phyloP scores from a whole-genome alignment of 2,113 vertebrate genomes.

The Mola mola region DNA sequence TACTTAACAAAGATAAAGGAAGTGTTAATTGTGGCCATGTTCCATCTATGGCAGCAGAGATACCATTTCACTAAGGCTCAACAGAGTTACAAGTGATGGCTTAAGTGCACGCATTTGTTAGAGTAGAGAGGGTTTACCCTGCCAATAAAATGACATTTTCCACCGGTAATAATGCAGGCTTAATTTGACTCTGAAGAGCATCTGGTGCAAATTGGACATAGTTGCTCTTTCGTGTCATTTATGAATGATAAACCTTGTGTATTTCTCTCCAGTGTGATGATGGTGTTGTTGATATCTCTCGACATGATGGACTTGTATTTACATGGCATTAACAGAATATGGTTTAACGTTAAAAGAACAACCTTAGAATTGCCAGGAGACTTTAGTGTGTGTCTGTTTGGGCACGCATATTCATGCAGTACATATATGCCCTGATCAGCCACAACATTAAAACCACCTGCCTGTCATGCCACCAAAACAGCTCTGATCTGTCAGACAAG shows the following conservation, averaged over 20 bases:
- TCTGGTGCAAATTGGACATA: slow-evolving; percentile 72
- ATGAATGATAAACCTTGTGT: slow-evolving; percentile 56
- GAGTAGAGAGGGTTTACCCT: slow-evolving; percentile 64
- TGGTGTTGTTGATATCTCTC: slow-evolving; percentile 23
- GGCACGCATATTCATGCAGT: too few species aligned
- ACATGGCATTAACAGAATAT: slow-evolving; percentile 14
- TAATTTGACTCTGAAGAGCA: slow-evolving; percentile 72
- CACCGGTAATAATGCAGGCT: slow-evolving; percentile 65
- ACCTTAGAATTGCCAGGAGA: background rate
- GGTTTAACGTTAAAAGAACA: slow-evolving; percentile 9
- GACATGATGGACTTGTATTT: slow-evolving; percentile 24
- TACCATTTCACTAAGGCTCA: slow-evolving; percentile 35
- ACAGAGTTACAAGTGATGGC: slow-evolving; percentile 18
- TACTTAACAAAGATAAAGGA: slow-evolving; percentile 25
- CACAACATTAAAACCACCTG: too few species aligned
- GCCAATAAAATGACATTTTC: slow-evolving; percentile 80
- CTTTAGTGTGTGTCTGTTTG: too few species aligned
- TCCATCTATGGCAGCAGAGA: slow-evolving; percentile 2
- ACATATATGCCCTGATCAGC: too few species aligned
- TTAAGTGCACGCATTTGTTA: slow-evolving; percentile 22
- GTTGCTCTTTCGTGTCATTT: slow-evolving; percentile 63
- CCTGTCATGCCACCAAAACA: too few species aligned
- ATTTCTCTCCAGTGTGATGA: slow-evolving; percentile 24
- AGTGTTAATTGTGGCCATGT: slow-evolving; percentile 33
- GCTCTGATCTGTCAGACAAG: too few species aligned